Evolutionary conservation across 2,888 invertebrate genomes (phyloP).

Genomic region (Nebria salina): DNA sequence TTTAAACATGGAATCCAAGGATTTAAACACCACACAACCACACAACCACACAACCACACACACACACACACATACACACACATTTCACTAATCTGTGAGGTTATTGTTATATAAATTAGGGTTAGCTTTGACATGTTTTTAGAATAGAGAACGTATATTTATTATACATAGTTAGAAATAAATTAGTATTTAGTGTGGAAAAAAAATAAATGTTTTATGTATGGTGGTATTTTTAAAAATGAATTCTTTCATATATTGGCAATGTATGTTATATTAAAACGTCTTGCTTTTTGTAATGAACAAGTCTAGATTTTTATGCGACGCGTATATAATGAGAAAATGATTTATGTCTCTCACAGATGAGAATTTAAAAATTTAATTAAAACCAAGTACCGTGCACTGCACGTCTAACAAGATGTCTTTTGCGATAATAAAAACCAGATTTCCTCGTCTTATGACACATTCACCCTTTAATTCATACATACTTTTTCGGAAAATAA

Average conservation of each 20-base stretch:
- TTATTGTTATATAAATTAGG: background rate
- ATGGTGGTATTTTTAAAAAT: no score
- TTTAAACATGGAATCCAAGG: conserved; percentile 56
- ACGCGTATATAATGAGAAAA: conserved; percentile 57
- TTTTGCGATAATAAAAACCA: background rate
- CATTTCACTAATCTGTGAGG: background rate
- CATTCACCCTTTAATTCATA: background rate
- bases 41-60: background rate
- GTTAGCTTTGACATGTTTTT: background rate
- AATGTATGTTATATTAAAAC: no score
- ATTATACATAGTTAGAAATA: background rate
- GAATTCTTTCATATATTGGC: no score
- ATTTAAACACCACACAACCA: background rate
- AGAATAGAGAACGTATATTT: background rate
- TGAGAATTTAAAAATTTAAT: conserved; percentile 58
- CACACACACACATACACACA: background rate
- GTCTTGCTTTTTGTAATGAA: background rate
- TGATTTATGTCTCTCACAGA: conserved; percentile 54
- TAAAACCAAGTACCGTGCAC: conserved; percentile 1
- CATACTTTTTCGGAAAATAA: no score
- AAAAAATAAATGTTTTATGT: no score
- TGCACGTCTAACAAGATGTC: background rate
- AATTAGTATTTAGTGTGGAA: background rate
- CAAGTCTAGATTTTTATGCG: background rate
- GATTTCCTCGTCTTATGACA: background rate